These are phyloP conservation scores for Esox masquinongy DNA, from an alignment of 2,797 vertebrate genomes.

Conservation along the genomic window DNA sequence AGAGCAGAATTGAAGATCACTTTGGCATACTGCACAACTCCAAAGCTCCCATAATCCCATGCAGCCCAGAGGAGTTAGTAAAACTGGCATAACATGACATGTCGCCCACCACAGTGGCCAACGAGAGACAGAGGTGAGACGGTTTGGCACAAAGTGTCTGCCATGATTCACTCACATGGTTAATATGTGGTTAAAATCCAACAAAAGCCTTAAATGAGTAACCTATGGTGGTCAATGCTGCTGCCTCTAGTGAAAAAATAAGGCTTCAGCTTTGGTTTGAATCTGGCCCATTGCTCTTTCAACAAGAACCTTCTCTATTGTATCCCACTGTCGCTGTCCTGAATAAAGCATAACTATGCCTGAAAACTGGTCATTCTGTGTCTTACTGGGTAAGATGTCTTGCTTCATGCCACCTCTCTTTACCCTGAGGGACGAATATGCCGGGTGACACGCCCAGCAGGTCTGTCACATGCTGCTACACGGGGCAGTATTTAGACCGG, in stretches of 20 bases:
- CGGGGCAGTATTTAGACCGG: constrained; percentile 21
- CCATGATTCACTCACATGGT: neutral
- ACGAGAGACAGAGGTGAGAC: neutral
- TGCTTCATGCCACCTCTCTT: neutral
- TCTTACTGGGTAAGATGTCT: neutral
- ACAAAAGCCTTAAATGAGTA: constrained; percentile 4
- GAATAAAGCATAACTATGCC: neutral
- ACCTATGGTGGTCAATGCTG: too few species aligned
- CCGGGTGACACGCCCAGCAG: neutral
- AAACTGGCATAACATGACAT: neutral
- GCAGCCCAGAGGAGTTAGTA: neutral
- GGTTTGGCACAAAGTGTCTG: constrained; percentile 19
- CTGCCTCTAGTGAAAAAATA: too few species aligned
- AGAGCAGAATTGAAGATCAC: neutral
- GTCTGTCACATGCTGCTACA: neutral
- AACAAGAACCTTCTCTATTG: too few species aligned
- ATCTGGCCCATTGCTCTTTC: too few species aligned
- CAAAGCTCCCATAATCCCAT: neutral
- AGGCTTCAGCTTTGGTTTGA: too few species aligned
- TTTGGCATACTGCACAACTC: neutral
- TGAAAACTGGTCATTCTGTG: constrained; percentile 1
- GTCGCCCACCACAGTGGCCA: constrained; percentile 14
- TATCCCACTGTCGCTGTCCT: too few species aligned
- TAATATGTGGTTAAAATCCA: neutral
- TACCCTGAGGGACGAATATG: neutral